Conservation (phyloP, 2,888 invertebrate genomes). For the Cacoxenus indagator region DNA sequence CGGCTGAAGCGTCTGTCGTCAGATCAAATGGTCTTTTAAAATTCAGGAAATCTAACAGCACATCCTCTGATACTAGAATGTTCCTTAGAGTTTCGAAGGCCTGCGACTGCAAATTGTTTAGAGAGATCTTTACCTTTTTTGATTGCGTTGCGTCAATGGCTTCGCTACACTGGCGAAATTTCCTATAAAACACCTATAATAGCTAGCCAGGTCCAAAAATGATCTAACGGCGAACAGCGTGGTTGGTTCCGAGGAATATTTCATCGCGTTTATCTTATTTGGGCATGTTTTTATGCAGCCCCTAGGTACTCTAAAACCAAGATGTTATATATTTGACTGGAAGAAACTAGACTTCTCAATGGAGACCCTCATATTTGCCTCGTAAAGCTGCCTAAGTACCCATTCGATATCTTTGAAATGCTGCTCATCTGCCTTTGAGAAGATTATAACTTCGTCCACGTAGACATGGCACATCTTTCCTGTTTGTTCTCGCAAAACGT, state of each 20-base stretch:
- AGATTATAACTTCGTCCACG: neutral
- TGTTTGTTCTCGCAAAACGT: neutral
- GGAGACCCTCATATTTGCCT: neutral
- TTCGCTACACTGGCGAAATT: neutral
- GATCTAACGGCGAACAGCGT: too few species aligned
- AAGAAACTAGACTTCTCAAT: neutral
- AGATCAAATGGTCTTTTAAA: neutral
- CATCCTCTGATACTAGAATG: neutral
- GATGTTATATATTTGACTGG: neutral
- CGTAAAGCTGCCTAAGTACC: neutral
- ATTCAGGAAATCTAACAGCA: neutral
- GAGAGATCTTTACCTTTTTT: neutral
- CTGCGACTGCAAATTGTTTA: neutral
- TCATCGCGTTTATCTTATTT: neutral
- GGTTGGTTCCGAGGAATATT: too few species aligned
- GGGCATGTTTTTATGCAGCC: neutral
- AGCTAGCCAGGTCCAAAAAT: too few species aligned
- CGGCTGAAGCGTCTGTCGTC: neutral
- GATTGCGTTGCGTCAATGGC: neutral
- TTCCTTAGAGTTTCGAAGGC: neutral
- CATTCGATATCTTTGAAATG: neutral
- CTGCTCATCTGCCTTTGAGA: neutral
- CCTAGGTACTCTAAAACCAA: neutral
- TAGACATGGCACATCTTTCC: too few species aligned
- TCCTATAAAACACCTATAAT: too few species aligned